A percentile compares a stretch with the other conserved stretches of the same genome.
Evolutionary conservation across 1,140 invertebrate genomes (phyloP).

Genomic region (Stegodyphus dumicola): DNA sequence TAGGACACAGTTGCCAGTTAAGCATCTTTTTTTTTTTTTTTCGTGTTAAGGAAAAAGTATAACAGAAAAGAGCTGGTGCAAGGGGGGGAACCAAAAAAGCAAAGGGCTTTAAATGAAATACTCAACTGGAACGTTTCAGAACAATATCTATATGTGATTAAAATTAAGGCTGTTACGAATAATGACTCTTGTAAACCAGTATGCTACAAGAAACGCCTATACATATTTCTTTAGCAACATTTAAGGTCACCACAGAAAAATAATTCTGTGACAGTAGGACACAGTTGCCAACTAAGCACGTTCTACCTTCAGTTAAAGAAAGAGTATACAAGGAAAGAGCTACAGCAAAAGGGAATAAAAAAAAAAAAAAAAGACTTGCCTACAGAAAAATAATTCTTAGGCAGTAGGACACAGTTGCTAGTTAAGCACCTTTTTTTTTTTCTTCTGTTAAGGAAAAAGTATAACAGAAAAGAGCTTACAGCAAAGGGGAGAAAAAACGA

Average conservation of each 20-base stretch:
- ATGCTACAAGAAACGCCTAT: not conserved
- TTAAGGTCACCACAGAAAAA: not conserved
- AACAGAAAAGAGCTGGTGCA: too few species aligned
- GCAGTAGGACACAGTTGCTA: not conserved
- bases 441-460: too few species aligned
- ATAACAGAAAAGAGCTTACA: too few species aligned
- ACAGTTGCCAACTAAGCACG: not conserved
- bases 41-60: too few species aligned
- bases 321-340: not conserved
- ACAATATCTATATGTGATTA: too few species aligned
- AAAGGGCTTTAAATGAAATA: too few species aligned
- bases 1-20: too few species aligned
- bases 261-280: not conserved
- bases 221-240: constrained; percentile 4
- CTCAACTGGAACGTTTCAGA: too few species aligned
- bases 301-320: not conserved
- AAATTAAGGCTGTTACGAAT: not conserved
- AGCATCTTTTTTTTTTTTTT: too few species aligned
- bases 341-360: not conserved
- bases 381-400: not conserved
- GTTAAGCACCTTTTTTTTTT: not conserved
- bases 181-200: not conserved
- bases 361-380: not conserved
- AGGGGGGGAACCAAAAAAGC: too few species aligned
- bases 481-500: too few species aligned